Base-by-base conservation (phyloP, 1,140 invertebrate species). In the Pinna nobilis region DNA sequence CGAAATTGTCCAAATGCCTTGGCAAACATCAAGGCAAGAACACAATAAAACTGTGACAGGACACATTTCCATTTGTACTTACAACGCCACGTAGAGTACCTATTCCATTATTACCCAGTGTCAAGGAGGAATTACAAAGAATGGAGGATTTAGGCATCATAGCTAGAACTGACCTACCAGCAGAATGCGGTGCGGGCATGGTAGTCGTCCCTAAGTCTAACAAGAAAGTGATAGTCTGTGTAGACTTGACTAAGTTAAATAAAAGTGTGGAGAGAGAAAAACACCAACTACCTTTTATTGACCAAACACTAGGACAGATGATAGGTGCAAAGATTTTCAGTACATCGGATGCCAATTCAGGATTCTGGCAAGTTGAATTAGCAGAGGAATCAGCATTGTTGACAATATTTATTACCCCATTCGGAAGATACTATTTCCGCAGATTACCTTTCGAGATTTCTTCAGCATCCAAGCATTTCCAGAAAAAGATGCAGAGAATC, bases 341-440 rank as follows among this genome's bases (percentile, higher is more conserved):
- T 2, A 89, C 86, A 63, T 69, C 91, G 23, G 90, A 92, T 84
- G 86, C 87, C 11, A 89, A 85, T 33, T 75, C 81, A 33, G 87
- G 87, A 9, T 91, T 90, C 80, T 89, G 51, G 50, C 74, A 79
- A 50, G 55, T 69, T 39, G 53, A 33, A 25, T 41, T 78, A 30
- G 44, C 55, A 35, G 35, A 64, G 39, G 55, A 65, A 33, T 75
- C 63, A 7, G n/a, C 47, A 9, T 33, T 37, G 30, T 33, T 77
- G 0, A 75, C 75, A 23, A 77, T 69, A 5, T 77, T 80, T 61
- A 77, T 70, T 13, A 80, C 71, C 1, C 70, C 70, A n/a, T 71
- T 66, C 32, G 77, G 77, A 13, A 73, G 74, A 32, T 79, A 35
- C 41, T 71, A 66, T 37, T 80, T 68, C 33, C 72, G 76, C 32